Evolutionary conservation across 2,797 vertebrate species (phyloP).

Genomic region (Gymnopithys bicolor): DNA sequence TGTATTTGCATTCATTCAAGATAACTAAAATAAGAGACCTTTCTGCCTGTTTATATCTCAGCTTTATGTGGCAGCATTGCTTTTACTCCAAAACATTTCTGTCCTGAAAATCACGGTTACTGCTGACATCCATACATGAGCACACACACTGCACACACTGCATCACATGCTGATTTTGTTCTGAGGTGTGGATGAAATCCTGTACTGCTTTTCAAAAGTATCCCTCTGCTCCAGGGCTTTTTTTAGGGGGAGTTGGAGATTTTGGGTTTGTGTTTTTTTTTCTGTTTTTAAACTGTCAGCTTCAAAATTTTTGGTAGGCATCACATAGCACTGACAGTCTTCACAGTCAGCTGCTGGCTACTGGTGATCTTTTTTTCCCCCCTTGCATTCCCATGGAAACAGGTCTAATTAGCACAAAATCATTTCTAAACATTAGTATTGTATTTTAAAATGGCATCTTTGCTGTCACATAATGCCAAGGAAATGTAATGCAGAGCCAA

Average conservation of each 20-base stretch:
- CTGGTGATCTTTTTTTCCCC: background rate
- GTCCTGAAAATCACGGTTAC: background rate
- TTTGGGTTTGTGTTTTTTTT: background rate
- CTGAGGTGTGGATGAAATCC: background rate
- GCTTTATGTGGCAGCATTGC: background rate
- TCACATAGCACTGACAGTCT: background rate
- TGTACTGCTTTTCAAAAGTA: background rate
- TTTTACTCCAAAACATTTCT: background rate
- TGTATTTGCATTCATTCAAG: background rate
- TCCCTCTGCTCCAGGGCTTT: background rate
- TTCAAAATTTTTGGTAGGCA: background rate
- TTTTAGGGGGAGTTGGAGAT: background rate
- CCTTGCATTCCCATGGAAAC: constrained; percentile 53
- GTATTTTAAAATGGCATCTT: constrained; percentile 11
- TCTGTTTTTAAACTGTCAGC: background rate
- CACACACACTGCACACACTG: no score
- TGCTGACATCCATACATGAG: fast-evolving
- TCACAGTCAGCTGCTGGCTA: constrained; percentile 27
- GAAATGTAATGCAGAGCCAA: background rate
- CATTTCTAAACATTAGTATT: background rate
- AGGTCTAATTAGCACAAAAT: constrained; percentile 16
- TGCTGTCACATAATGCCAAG: background rate
- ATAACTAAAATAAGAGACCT: background rate
- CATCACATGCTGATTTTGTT: background rate
- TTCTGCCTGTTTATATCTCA: background rate